These are phyloP conservation scores for Xenentodon cancila DNA, from an alignment of 2,797 vertebrate genomes.

Conservation along the genomic window DNA sequence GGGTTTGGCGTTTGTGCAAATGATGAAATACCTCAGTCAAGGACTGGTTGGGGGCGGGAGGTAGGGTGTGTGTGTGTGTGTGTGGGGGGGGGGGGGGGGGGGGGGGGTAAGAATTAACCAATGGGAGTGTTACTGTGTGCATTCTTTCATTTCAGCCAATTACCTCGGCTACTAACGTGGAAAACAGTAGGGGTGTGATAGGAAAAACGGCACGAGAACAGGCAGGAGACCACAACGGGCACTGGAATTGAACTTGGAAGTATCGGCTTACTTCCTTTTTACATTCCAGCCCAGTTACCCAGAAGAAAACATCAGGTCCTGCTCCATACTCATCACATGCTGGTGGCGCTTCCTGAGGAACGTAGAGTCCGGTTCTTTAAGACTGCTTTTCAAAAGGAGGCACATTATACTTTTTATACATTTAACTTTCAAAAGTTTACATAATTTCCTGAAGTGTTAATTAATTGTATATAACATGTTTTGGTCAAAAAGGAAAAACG, in stretches of 20 bases:
- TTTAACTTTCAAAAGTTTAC: no score
- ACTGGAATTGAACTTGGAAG: background rate
- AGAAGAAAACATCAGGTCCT: background rate
- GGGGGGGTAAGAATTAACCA: slow-evolving; percentile 21
- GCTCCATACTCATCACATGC: no score
- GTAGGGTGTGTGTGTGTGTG: no score
- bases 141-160: slow-evolving; percentile 54
- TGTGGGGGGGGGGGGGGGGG: no score
- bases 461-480: no score
- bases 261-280: background rate
- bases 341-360: no score
- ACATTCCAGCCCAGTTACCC: background rate
- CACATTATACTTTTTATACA: no score
- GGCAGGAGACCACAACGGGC: background rate
- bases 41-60: background rate
- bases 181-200: slow-evolving; percentile 16
- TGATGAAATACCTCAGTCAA: slow-evolving; percentile 1
- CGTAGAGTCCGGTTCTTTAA: no score
- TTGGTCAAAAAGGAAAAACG: no score
- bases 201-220: background rate
- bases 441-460: no score
- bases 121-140: slow-evolving; percentile 30
- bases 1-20: slow-evolving; percentile 22
- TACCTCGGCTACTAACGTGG: slow-evolving; percentile 17
- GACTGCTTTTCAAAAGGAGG: no score